Evolutionary conservation across 2,888 invertebrate species (phyloP), one percentile per base, ranked within the genome.

Genomic region (Cerceris rybyensis): DNA sequence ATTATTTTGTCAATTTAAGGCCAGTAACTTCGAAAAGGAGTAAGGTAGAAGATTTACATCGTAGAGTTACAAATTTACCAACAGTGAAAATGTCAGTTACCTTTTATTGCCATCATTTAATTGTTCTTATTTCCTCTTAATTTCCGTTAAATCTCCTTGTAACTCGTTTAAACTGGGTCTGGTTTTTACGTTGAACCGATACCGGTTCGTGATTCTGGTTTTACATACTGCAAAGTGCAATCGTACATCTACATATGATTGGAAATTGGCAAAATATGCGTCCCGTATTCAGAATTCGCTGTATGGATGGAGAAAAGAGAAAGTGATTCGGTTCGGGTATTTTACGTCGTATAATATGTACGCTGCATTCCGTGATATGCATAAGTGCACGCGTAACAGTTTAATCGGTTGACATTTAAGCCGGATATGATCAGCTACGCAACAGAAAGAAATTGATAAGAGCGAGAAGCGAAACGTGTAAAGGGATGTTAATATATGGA

Each of bases 361-460:
- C 54, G 55, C 57, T 28, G 71, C 69, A 54, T 28, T 43, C 16
- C 58, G 43, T 57, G 46, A 16, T 54, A 14, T 39, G 58, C 68
- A 52, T 55, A 61, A 59, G 41, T 57, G 61, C 17, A 60, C 78
- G 68, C 71, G 82, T 80, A 76, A 81, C 72, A 52, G 50, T 61
- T 61, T 75, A 73, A 69, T 78, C 73, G 63, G 14, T 58, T 84
- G 85, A 82, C 86, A 86, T 84, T 85, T 85, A 73, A 78, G 43
- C 54, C 54, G 49, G 52, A 64, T 52, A 16, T 39, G 11, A 42
- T 28, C 28, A 28, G 28, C 41, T 50, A 75, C 73, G 64, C 17
- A 43, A 67, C 1, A 16, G 39, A 67, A 52, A 68, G 55, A 73
- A 71, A 46, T 41, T 14, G 57, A 8, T 46, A 43, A 52, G 42